A percentile compares a stretch with the other conserved stretches of the same genome.
Evolutionary conservation across 2,797 vertebrate genomes (phyloP).

Genomic region (Parotocinclus haroldoi): DNA sequence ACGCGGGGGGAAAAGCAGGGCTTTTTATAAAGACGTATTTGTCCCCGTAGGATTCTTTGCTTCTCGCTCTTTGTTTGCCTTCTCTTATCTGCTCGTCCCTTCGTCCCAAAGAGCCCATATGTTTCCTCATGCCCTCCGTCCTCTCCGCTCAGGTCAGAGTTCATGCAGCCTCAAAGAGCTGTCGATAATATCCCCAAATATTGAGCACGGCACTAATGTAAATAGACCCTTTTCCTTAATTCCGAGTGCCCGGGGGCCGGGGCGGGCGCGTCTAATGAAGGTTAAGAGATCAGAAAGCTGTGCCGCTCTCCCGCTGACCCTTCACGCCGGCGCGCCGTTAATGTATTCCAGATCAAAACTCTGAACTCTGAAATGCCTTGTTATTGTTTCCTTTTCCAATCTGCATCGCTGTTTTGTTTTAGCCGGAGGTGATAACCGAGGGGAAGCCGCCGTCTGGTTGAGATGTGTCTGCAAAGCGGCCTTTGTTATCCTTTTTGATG

Average conservation of each 20-base stretch:
- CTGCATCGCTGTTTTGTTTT: slow-evolving; percentile 24
- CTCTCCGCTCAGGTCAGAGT: slow-evolving; percentile 41
- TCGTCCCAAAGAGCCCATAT: slow-evolving; percentile 42
- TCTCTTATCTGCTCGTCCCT: background rate
- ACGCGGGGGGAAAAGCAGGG: slow-evolving; percentile 18
- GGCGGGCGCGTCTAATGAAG: slow-evolving; percentile 28
- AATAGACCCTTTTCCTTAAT: slow-evolving; percentile 40
- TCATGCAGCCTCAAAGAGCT: slow-evolving; percentile 33
- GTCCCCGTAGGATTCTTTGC: slow-evolving; percentile 31
- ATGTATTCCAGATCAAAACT: slow-evolving; percentile 33
- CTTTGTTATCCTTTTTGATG: background rate
- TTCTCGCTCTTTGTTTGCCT: slow-evolving; percentile 17
- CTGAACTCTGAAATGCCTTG: slow-evolving; percentile 23
- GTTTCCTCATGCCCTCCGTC: slow-evolving; percentile 41
- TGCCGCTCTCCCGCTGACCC: slow-evolving; percentile 21
- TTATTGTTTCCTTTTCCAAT: slow-evolving; percentile 23
- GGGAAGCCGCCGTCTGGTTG: background rate
- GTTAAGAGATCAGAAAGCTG: slow-evolving; percentile 38
- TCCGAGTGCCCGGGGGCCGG: slow-evolving; percentile 26
- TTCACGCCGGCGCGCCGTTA: slow-evolving; percentile 15
- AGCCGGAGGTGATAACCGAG: slow-evolving; percentile 30
- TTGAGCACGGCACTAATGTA: slow-evolving; percentile 31
- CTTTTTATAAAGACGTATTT: slow-evolving; percentile 47
- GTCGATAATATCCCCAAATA: slow-evolving; percentile 34
- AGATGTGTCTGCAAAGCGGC: slow-evolving; percentile 4